Conservation (phyloP, 2,797 vertebrate genomes). For the Sebastes baramenuke region DNA sequence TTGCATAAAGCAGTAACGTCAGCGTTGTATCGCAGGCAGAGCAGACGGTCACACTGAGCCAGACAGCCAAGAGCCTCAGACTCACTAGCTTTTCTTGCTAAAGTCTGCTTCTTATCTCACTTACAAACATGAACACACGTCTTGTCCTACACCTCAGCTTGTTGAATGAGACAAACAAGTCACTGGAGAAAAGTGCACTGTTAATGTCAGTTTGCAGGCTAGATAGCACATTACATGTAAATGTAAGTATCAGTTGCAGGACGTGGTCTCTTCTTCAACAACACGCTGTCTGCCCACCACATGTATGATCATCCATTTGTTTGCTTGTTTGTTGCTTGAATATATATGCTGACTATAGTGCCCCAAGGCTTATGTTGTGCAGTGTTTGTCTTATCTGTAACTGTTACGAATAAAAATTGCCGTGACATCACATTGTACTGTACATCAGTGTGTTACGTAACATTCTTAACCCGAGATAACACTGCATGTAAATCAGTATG, state of each 20-base stretch:
- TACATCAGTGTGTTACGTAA: slow-evolving; percentile 33
- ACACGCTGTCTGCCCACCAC: background rate
- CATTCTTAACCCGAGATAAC: background rate
- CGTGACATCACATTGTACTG: background rate
- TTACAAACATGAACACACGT: background rate
- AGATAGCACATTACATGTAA: background rate
- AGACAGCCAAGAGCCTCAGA: background rate
- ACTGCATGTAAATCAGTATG: slow-evolving; percentile 6
- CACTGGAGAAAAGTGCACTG: too few relatives aligned
- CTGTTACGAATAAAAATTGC: background rate
- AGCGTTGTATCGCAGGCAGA: background rate
- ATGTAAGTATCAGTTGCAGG: background rate
- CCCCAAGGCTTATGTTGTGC: background rate
- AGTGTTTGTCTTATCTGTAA: background rate
- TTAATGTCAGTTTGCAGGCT: too few relatives aligned
- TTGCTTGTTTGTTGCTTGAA: background rate
- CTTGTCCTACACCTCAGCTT: background rate
- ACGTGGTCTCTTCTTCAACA: background rate
- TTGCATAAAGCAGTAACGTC: background rate
- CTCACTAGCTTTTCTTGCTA: background rate
- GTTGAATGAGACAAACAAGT: too few relatives aligned
- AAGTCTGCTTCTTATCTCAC: background rate
- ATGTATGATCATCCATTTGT: background rate
- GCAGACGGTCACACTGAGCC: background rate
- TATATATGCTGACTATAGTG: background rate